phyloP scores from a whole-genome alignment of 2,797 vertebrate species.

The Threskiornis aethiopicus region DNA sequence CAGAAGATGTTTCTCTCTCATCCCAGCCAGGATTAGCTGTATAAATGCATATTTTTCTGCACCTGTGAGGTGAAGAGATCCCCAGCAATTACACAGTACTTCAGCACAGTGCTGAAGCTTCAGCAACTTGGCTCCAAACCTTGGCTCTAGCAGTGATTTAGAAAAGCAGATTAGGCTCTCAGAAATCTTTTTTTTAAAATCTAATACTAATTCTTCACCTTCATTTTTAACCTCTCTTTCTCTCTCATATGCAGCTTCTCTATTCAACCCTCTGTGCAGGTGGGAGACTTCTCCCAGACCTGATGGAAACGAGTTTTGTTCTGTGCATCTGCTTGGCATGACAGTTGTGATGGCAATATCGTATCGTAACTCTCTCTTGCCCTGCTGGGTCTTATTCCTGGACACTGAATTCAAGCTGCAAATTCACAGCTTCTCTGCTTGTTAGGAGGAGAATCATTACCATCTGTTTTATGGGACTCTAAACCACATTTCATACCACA shows the following conservation, averaged over 20 bases:
- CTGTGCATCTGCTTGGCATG: rapidly evolving
- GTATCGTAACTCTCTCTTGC: not conserved
- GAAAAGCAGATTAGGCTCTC: not conserved
- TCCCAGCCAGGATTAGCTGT: not conserved
- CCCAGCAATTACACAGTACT: not conserved
- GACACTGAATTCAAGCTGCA: not conserved
- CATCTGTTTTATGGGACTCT: not conserved
- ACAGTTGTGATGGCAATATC: not conserved
- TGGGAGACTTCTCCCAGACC: not conserved
- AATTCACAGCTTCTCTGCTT: not conserved
- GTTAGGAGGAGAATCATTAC: not conserved
- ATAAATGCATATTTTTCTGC: not conserved
- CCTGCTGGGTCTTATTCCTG: not conserved
- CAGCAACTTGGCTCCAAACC: not conserved
- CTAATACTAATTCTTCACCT: not conserved
- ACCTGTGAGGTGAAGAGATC: not conserved
- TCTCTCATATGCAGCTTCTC: not conserved
- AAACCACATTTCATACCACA: not conserved
- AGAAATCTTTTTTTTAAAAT: not conserved
- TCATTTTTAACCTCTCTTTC: not conserved
- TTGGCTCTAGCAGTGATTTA: not conserved
- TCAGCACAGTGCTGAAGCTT: not conserved
- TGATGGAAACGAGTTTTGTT: not conserved
- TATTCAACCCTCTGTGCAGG: no score
- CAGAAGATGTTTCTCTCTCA: not conserved